Conservation (phyloP, 2,797 vertebrate genomes). For the Brachyalestes nurse region DNA sequence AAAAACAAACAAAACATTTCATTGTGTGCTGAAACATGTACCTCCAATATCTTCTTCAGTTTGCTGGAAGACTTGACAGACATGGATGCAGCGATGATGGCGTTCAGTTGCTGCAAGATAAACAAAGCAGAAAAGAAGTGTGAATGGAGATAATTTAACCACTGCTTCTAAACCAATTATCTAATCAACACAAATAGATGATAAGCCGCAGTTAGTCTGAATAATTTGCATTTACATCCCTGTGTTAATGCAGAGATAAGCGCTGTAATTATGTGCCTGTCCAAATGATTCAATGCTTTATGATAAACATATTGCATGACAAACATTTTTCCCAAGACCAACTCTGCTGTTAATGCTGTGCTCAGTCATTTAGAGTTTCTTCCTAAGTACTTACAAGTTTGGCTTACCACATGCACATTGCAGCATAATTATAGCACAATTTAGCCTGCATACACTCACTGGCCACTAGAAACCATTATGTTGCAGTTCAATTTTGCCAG, state of each 20-base stretch:
- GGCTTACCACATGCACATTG: background rate
- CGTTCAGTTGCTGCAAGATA: slow-evolving; percentile 86
- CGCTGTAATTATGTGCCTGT: slow-evolving; percentile 25
- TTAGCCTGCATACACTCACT: background rate
- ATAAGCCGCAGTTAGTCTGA: slow-evolving; percentile 1
- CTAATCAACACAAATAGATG: slow-evolving; percentile 24
- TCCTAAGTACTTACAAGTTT: background rate
- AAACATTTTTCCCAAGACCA: background rate
- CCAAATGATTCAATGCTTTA: slow-evolving; percentile 15
- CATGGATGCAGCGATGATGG: slow-evolving; percentile 91
- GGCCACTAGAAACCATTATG: background rate
- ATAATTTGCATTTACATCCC: slow-evolving; percentile 33
- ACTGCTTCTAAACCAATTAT: slow-evolving; percentile 23
- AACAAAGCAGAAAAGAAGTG: background rate
- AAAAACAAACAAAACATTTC: background rate
- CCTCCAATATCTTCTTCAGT: slow-evolving; percentile 93
- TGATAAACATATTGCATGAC: slow-evolving; percentile 12
- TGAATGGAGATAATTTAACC: slow-evolving; percentile 6
- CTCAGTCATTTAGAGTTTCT: background rate
- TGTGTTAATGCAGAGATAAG: slow-evolving; percentile 20
- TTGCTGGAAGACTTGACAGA: slow-evolving; percentile 91
- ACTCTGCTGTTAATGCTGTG: background rate
- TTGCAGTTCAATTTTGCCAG: background rate
- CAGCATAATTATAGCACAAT: background rate
- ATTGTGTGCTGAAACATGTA: slow-evolving; percentile 60